Evolutionary conservation across 2,888 invertebrate genomes (phyloP).

Genomic region (Conistra vaccinii): DNA sequence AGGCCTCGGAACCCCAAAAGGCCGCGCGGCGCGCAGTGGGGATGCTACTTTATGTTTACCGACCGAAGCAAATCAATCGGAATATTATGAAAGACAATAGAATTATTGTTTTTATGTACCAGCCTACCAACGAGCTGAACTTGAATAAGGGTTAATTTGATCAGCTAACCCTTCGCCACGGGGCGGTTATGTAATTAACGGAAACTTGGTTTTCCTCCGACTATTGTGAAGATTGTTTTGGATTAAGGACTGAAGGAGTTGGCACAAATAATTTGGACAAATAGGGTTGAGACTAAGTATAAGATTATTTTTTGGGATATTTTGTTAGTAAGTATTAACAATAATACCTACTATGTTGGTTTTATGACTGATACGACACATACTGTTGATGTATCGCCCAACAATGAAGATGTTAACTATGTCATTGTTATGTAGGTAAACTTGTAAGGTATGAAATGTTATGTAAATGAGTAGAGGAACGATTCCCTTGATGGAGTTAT

Average conservation of each 20-base stretch:
- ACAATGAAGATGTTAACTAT: too few relatives aligned
- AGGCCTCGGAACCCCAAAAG: too few relatives aligned
- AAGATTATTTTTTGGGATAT: neutral
- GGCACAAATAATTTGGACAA: constrained; percentile 25
- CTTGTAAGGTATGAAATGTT: too few relatives aligned
- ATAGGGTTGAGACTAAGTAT: neutral
- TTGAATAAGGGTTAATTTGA: constrained; percentile 53
- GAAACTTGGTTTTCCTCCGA: constrained; percentile 69
- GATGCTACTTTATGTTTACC: neutral
- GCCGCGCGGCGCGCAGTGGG: neutral
- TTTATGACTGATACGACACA: too few relatives aligned
- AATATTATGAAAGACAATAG: constrained; percentile 8
- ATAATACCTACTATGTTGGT: neutral
- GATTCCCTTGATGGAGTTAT: too few relatives aligned
- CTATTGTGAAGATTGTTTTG: constrained; percentile 61
- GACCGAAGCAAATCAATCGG: constrained; percentile 14
- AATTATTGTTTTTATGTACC: constrained; percentile 48
- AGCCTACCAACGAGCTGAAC: constrained; percentile 7
- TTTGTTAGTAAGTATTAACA: neutral
- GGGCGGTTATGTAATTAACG: constrained; percentile 69
- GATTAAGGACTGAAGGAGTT: constrained; percentile 36
- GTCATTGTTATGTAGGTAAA: too few relatives aligned
- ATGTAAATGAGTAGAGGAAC: too few relatives aligned
- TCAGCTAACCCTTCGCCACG: constrained; percentile 50
- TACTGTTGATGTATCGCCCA: too few relatives aligned